Base-by-base conservation (phyloP, 2,113 vertebrate genomes). In the Aldabrachelys gigantea region DNA sequence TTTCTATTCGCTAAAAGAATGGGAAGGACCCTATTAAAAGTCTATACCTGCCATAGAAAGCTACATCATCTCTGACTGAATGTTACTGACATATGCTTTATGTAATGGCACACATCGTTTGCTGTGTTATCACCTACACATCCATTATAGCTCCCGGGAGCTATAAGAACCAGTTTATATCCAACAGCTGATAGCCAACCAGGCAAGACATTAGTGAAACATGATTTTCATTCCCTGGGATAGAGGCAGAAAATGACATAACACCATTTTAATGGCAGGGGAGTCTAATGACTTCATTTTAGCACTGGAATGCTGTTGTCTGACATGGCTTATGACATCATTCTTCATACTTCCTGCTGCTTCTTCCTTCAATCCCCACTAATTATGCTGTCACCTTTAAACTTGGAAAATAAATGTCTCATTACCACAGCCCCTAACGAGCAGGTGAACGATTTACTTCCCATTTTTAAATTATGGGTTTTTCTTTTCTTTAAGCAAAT, bases 91-190 rank as follows among this genome's bases (percentile, higher is more conserved):
- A 96, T 89, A 78, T 22, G 24, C 76, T 86, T 83, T 41, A 76
- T 79, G 87, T 89, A 24, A 69, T 96, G 84, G 75, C 89, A 87
- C 79, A 80, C 82, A 50, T 87, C 83, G 76, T 82, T 87, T 93
- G 84, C 50, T 7, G 1, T 62, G 78, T 92, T 91, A 89, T 95
- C 92, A 91, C 80, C 93, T 80, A 88, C 78, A 84, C 86, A 35
- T 91, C 85, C 54, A 72, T 84, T 72, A 2, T 97, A 97, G 97
- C 85, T 80, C 75, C 94, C 88, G 92, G 76, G 84, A 89, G 75
- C 49, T 92, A 54, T 90, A 95, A 95, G 0, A 0, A 92, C 79
- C 83, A 93, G 79, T 92, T 94, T 95, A 81, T 31, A 93, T 22
- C 84, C 88, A 96, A 78, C 93, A 95, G 80, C 82, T 92, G 91